Percentiles rank a stretch among this genome's conserved stretches.
phyloP scores from a whole-genome alignment of 1,140 invertebrate species.

The Phymastichus coffea region DNA sequence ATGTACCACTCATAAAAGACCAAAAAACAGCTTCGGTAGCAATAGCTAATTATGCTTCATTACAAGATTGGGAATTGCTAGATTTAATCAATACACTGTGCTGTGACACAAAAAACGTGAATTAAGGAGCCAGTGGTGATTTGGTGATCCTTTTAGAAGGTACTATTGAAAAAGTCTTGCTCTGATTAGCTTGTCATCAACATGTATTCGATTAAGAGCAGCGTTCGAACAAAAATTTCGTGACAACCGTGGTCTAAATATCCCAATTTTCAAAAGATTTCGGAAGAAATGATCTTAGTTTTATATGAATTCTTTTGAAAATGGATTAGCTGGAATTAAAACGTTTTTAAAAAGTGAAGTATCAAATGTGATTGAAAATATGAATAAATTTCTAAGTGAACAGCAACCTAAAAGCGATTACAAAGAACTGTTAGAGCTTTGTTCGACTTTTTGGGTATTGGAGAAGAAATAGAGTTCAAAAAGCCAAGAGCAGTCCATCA shows the following conservation, averaged over 20 bases:
- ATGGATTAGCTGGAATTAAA: background rate
- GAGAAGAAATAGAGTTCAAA: background rate
- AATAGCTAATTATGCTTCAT: background rate
- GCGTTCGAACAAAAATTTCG: background rate
- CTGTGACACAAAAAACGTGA: too few relatives aligned
- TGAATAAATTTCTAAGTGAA: background rate
- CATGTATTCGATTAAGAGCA: background rate
- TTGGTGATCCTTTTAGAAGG: background rate
- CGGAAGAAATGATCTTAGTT: too few relatives aligned
- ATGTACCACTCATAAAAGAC: too few relatives aligned
- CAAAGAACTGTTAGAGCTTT: background rate
- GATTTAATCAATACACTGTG: too few relatives aligned
- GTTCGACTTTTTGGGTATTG: background rate
- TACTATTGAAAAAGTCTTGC: background rate
- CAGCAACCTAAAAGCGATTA: background rate
- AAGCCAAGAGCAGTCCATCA: background rate
- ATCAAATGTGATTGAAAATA: background rate
- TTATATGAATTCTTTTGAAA: too few relatives aligned
- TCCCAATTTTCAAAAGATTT: too few relatives aligned
- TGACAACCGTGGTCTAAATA: too few relatives aligned
- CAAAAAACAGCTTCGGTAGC: background rate
- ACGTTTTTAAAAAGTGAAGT: background rate
- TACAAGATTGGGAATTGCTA: background rate
- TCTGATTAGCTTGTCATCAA: background rate
- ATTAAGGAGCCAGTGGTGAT: too few relatives aligned